phyloP scores from a whole-genome alignment of 1,140 invertebrate genomes.

The Ostrea denselamellosa region DNA sequence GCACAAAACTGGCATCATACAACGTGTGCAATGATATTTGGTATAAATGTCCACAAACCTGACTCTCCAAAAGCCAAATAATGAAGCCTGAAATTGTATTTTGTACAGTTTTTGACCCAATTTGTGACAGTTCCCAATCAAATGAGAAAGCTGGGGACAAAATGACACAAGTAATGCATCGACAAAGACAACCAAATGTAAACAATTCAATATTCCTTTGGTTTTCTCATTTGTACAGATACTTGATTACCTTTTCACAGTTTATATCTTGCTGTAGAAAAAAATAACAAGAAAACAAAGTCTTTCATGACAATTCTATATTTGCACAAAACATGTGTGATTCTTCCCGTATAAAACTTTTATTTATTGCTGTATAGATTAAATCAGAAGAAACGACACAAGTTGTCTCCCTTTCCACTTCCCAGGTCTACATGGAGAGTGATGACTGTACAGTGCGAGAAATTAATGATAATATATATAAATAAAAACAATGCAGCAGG shows the following conservation, averaged over 20 bases:
- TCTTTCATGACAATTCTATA: conserved; percentile 34
- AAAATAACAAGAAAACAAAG: background rate
- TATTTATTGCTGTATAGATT: conserved; percentile 37
- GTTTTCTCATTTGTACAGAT: no score
- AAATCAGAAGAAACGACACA: conserved; percentile 24
- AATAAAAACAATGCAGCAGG: conserved; percentile 33
- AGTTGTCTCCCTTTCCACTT: conserved; percentile 15
- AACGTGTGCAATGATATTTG: no score
- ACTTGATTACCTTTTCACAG: background rate
- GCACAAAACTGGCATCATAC: no score
- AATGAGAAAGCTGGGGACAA: no score
- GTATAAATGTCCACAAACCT: no score
- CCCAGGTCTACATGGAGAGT: conserved; percentile 30
- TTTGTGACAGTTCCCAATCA: no score
- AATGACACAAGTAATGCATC: no score
- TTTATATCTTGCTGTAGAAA: background rate
- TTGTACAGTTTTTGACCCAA: no score
- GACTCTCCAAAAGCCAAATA: no score
- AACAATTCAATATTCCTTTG: no score
- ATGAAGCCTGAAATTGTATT: no score
- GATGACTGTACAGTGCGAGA: conserved; percentile 27
- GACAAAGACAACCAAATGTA: no score
- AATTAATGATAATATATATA: conserved; percentile 22
- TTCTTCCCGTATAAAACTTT: conserved; percentile 37
- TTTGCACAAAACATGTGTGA: conserved; percentile 37